Evolutionary conservation across 2,888 invertebrate species (phyloP).

Genomic region (Furcula furcula): DNA sequence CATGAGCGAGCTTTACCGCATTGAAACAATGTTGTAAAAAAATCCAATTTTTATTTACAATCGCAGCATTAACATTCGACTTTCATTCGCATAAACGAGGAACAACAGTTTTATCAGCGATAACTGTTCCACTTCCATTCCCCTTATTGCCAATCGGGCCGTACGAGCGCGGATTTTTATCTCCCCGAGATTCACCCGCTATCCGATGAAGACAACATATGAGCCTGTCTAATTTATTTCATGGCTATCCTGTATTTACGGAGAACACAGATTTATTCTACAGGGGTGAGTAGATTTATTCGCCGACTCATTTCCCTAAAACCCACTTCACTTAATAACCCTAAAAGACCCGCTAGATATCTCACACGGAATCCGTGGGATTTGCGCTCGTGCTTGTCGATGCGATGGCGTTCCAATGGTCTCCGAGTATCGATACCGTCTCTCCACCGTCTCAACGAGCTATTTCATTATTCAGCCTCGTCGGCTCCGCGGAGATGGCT

Average conservation of each 20-base stretch:
- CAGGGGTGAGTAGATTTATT: slow-evolving; percentile 63
- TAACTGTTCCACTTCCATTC: slow-evolving; percentile 58
- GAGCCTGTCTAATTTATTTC: slow-evolving; percentile 65
- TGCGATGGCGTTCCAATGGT: slow-evolving; percentile 53
- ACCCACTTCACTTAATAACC: slow-evolving; percentile 78
- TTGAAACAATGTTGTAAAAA: slow-evolving; percentile 16
- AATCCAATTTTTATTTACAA: slow-evolving; percentile 29
- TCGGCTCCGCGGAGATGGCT: slow-evolving; percentile 60
- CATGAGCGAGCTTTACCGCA: too few species aligned
- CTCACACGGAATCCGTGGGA: slow-evolving; percentile 72
- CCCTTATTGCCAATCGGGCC: slow-evolving; percentile 64
- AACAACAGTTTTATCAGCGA: slow-evolving; percentile 48
- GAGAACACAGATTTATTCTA: slow-evolving; percentile 59
- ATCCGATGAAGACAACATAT: slow-evolving; percentile 67
- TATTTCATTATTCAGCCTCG: slow-evolving; percentile 77
- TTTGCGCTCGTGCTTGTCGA: slow-evolving; percentile 58
- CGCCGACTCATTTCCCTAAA: slow-evolving; percentile 72
- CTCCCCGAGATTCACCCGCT: slow-evolving; percentile 38
- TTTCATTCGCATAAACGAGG: slow-evolving; percentile 38
- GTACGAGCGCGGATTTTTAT: slow-evolving; percentile 55
- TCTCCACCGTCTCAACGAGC: slow-evolving; percentile 62
- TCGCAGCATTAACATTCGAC: slow-evolving; percentile 24
- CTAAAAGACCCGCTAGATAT: slow-evolving; percentile 71
- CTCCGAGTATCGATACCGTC: slow-evolving; percentile 58
- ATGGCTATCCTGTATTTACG: slow-evolving; percentile 62